These are phyloP conservation scores for Takifugu bimaculatus DNA, from an alignment of 2,113 vertebrate genomes.

Conservation along the genomic window DNA sequence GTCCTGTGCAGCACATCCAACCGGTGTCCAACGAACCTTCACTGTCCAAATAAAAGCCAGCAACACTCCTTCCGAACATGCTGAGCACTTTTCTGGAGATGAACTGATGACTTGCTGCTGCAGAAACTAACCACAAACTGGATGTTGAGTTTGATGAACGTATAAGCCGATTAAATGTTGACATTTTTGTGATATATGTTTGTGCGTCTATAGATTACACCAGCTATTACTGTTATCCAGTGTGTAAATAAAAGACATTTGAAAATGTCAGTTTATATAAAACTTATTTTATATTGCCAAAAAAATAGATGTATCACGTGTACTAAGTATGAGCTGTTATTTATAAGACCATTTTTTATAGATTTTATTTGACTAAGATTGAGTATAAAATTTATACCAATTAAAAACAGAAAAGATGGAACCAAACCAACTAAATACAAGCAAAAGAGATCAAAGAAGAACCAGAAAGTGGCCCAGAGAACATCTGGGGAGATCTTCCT, in stretches of 20 bases:
- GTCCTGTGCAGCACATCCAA: constrained; percentile 61
- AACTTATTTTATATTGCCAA: background rate
- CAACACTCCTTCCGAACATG: constrained; percentile 34
- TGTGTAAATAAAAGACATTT: constrained; percentile 20
- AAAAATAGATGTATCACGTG: too few species aligned
- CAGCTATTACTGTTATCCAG: constrained; percentile 5
- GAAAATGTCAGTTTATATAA: background rate
- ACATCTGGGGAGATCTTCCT: too few species aligned
- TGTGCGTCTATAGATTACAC: constrained; percentile 16
- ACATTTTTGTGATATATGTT: constrained; percentile 10
- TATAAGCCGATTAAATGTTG: background rate
- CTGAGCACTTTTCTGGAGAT: constrained; percentile 20
- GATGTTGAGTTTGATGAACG: background rate
- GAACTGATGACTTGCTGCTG: constrained; percentile 1
- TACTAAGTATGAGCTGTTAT: background rate
- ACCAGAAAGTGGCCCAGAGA: constrained; percentile 18
- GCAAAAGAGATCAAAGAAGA: constrained; percentile 5
- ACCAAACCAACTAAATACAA: background rate
- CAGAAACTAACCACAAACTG: background rate
- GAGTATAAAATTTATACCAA: constrained; percentile 1
- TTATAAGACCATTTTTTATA: background rate
- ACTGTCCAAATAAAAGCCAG: constrained; percentile 53
- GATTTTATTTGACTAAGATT: background rate
- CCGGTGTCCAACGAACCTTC: constrained; percentile 60
- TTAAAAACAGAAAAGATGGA: background rate